These are phyloP conservation scores for Gallinago jamesoni DNA, from an alignment of 2,113 vertebrate genomes.

Conservation along the genomic window DNA sequence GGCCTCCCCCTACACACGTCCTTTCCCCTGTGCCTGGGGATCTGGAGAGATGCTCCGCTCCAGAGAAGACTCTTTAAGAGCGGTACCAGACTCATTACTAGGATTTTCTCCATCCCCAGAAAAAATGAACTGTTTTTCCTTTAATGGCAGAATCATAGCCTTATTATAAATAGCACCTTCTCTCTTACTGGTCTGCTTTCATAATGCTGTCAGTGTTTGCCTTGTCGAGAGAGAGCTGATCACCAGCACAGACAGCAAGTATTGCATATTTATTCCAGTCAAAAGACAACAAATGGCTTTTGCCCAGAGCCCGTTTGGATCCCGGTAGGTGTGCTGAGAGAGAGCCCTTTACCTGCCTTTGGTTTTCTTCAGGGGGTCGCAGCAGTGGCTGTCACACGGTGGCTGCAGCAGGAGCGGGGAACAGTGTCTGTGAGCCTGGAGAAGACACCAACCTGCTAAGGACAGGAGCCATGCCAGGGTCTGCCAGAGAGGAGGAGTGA, in stretches of 20 bases:
- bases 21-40: neutral
- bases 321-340: neutral
- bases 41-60: neutral
- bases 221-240: neutral
- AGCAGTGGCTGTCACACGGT: accelerated
- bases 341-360: neutral
- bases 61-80: neutral
- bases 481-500: neutral
- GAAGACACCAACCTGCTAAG: neutral
- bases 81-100: neutral
- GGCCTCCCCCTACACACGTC: accelerated
- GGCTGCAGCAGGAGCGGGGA: neutral
- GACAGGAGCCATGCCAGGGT: neutral
- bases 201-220: neutral
- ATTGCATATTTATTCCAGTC: neutral
- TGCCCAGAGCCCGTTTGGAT: neutral
- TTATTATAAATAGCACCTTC: neutral
- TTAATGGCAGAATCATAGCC: neutral
- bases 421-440: neutral
- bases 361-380: neutral
- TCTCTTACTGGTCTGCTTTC: neutral
- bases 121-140: neutral
- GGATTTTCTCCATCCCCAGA: neutral
- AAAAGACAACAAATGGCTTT: neutral
- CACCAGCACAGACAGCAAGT: neutral